Conservation (phyloP, 2,113 vertebrate genomes). For the Mixornis gularis region DNA sequence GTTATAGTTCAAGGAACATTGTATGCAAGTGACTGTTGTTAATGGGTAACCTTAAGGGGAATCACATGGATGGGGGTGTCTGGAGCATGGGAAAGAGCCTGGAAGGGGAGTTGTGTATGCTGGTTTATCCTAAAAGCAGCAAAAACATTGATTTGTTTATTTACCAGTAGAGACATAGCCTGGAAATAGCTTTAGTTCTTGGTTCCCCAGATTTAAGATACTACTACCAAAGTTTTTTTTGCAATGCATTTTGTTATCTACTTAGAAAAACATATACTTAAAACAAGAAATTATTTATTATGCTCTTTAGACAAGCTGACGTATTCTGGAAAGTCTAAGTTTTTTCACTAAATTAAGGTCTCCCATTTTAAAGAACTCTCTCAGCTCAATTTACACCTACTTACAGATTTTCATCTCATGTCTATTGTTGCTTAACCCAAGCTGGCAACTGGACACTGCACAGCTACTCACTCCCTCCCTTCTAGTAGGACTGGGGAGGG, state of each 20-base stretch:
- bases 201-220: background rate
- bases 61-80: rapidly evolving
- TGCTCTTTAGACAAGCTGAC: background rate
- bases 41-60: background rate
- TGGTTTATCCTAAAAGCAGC: background rate
- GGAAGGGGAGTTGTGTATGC: background rate
- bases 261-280: background rate
- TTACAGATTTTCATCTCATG: background rate
- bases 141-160: rapidly evolving
- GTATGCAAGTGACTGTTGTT: background rate
- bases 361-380: background rate
- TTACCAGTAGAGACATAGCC: background rate
- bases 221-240: background rate
- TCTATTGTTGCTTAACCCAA: background rate
- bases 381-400: background rate
- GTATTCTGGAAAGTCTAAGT: background rate
- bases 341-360: background rate
- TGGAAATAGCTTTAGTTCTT: background rate
- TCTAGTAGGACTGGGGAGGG: background rate
- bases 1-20: background rate
- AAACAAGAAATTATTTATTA: background rate
- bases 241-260: background rate
- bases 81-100: rapidly evolving
- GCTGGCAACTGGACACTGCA: background rate
- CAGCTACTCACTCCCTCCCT: background rate